phyloP scores from a whole-genome alignment of 1,140 invertebrate species.

The Plectrocnemia conspersa region DNA sequence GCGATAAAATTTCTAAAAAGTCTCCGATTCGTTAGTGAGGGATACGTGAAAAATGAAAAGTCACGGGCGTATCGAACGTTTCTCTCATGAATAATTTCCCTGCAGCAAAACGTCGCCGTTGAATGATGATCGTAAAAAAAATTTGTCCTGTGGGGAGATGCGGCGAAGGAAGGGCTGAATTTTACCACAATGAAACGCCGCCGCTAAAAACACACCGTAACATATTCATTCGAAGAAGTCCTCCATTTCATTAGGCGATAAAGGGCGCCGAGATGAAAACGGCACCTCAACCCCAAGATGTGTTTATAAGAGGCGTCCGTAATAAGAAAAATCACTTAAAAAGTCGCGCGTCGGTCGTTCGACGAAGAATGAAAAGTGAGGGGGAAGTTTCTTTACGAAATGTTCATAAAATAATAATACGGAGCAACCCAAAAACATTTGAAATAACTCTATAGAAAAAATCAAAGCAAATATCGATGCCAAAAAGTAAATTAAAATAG shows the following conservation, averaged over 20 bases:
- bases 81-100: conserved; percentile 34
- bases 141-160: conserved; percentile 1
- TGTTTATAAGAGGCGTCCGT: conserved; percentile 32
- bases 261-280: conserved; percentile 32
- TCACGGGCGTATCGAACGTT: too few relatives aligned
- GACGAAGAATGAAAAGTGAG: conserved; percentile 18
- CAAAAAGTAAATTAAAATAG: too few relatives aligned
- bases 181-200: conserved; percentile 26
- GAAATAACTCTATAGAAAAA: too few relatives aligned
- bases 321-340: conserved; percentile 38
- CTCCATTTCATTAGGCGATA: conserved; percentile 36
- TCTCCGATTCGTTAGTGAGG: too few relatives aligned
- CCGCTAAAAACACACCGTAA: conserved; percentile 33
- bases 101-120: conserved; percentile 20
- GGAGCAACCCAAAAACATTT: too few relatives aligned
- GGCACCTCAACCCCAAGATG: conserved; percentile 24
- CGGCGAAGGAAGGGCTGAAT: conserved; percentile 12
- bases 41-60: too few relatives aligned
- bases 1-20: too few relatives aligned
- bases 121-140: conserved; percentile 32
- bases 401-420: too few relatives aligned
- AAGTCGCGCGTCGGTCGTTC: conserved; percentile 31
- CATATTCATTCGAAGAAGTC: conserved; percentile 32
- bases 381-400: conserved; percentile 13
- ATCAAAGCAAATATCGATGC: too few relatives aligned